Conservation (phyloP, 2,113 vertebrate species). For the Scortum barcoo region DNA sequence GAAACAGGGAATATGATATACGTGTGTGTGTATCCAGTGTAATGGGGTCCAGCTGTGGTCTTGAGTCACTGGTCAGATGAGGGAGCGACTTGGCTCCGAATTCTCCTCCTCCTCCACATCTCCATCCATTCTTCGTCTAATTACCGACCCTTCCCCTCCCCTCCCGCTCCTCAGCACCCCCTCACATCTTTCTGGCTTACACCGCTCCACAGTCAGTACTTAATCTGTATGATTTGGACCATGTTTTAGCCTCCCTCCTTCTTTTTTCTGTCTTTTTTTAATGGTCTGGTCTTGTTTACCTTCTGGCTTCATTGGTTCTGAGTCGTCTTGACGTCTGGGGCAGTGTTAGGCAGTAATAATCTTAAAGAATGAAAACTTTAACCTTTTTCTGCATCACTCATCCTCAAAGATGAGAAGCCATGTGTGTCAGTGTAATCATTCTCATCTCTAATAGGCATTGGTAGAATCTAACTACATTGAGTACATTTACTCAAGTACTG, state of each 20-base stretch:
- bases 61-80: slow-evolving; percentile 82
- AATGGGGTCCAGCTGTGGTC: slow-evolving; percentile 85
- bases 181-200: slow-evolving; percentile 45
- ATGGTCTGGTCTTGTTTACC: slow-evolving; percentile 53
- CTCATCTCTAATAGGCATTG: not conserved
- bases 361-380: slow-evolving; percentile 8
- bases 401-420: slow-evolving; percentile 15
- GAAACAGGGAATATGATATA: slow-evolving; percentile 66
- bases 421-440: not conserved
- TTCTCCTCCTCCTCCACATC: slow-evolving; percentile 68
- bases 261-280: slow-evolving; percentile 18
- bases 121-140: slow-evolving; percentile 79
- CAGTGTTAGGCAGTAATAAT: slow-evolving; percentile 26
- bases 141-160: slow-evolving; percentile 56
- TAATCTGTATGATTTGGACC: slow-evolving; percentile 32
- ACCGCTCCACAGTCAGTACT: slow-evolving; percentile 34
- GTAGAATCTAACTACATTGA: too few relatives aligned
- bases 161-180: slow-evolving; percentile 44
- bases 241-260: slow-evolving; percentile 10
- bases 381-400: slow-evolving; percentile 8
- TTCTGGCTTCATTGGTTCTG: slow-evolving; percentile 35
- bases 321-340: slow-evolving; percentile 27
- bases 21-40: slow-evolving; percentile 48
- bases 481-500: too few relatives aligned
- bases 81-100: slow-evolving; percentile 72